Evolutionary conservation across 2,888 invertebrate genomes (phyloP), one percentile per base, ranked within the genome.

Genomic region (Acanthosepion pharaonis): DNA sequence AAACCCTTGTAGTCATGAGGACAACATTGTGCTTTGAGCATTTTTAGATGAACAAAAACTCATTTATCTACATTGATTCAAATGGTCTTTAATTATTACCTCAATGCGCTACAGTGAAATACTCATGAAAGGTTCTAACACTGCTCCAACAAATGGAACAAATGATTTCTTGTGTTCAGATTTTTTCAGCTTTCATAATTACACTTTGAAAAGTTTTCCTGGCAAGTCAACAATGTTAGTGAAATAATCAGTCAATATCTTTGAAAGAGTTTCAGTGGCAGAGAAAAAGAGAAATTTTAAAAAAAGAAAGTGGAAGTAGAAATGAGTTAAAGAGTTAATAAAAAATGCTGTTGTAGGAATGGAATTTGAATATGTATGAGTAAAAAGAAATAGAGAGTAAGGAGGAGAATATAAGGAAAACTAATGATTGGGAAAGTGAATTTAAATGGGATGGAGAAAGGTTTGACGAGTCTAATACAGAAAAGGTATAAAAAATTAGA

Each of bases 31-130:
- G 78, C 78, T n/a, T 78, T 78, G 78, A 78, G n/a, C 78, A 33
- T n/a, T 78, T 78, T 78, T n/a, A 78, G 78, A 78, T 78, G 78
- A 78, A 78, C n/a, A n/a, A 78, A 78, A 78, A 78, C n/a, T n/a
- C 78, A 78, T 78, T 78, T 78, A 78, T 78, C 78, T 78, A 78
- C n/a, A 78, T 78, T 78, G 78, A 78, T 78, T 78, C 78, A 78
- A 78, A 78, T 78, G 78, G 78, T 78, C n/a, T 78, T 78, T 78
- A 78, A 78, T 78, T 78, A 78, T n/a, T 78, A n/a, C 15, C 78
- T 78, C 15, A 78, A 78, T 78, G 33, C n/a, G n/a, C 11, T 33
- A 78, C 33, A 33, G 78, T 78, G 78, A 78, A 78, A 78, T 78
- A 15, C n/a, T 78, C 78, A 78, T 78, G n/a, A 78, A 78, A 78